Conservation (phyloP, 2,888 invertebrate genomes). For the Colostygia pectinataria region DNA sequence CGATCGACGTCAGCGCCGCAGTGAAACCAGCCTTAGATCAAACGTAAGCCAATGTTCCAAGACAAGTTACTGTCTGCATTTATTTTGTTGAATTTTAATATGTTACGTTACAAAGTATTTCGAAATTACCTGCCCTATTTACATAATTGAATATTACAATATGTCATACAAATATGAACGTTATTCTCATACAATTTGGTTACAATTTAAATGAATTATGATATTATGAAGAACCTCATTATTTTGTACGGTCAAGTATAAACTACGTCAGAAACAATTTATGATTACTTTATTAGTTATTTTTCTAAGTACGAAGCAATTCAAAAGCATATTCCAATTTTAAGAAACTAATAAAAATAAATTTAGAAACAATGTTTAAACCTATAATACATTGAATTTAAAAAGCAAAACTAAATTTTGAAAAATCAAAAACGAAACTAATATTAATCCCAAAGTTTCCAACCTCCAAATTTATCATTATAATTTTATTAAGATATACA, state of each 20-base stretch:
- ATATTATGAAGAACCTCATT: conserved; percentile 32
- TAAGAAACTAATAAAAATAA: conserved; percentile 34
- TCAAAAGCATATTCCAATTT: conserved; percentile 56
- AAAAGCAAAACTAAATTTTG: conserved; percentile 44
- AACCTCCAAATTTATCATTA: conserved; percentile 45
- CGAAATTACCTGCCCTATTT: conserved; percentile 58
- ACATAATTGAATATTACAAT: conserved; percentile 57
- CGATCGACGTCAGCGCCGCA: too few relatives aligned
- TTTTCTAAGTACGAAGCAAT: conserved; percentile 70
- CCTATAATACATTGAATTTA: conserved; percentile 45
- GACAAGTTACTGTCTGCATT: conserved; percentile 16
- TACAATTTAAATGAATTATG: conserved; percentile 39
- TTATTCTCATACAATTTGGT: conserved; percentile 46
- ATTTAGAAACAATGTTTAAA: conserved; percentile 42
- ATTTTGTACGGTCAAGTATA: conserved; percentile 50
- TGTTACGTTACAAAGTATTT: conserved; percentile 78
- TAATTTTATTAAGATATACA: conserved; percentile 27
- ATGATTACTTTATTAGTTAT: conserved; percentile 36
- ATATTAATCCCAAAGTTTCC: conserved; percentile 45
- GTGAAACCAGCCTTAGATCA: too few relatives aligned
- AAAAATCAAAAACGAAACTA: conserved; percentile 38
- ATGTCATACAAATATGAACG: conserved; percentile 42
- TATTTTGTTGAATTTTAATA: conserved; percentile 67
- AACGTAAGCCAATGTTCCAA: conserved; percentile 16
- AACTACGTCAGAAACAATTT: conserved; percentile 40